Conservation (phyloP, 2,888 invertebrate species). For the Thecophora atra region DNA sequence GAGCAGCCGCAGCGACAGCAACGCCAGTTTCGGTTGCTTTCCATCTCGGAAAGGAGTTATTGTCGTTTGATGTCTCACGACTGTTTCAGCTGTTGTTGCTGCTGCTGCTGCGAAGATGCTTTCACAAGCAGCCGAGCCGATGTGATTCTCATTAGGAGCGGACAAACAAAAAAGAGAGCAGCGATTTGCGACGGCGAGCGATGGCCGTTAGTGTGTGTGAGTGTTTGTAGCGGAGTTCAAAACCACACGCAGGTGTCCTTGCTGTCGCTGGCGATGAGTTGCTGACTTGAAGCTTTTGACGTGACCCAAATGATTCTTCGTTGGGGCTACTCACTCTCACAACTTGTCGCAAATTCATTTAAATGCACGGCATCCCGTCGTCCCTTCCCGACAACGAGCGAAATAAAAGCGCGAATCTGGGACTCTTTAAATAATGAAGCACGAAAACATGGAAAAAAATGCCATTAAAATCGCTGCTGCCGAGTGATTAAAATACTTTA, state of each 20-base stretch:
- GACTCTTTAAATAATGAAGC: background rate
- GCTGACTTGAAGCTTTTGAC: too few species aligned
- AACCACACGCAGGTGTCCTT: too few species aligned
- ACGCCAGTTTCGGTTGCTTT: constrained; percentile 13
- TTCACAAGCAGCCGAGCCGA: constrained; percentile 5
- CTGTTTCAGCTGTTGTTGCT: constrained; percentile 11
- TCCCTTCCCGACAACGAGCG: background rate
- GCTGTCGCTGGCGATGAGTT: too few species aligned
- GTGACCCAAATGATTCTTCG: too few species aligned
- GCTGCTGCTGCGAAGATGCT: background rate
- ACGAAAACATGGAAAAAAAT: background rate
- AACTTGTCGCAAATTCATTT: too few species aligned
- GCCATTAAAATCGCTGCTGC: constrained; percentile 12
- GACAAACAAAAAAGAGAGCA: constrained; percentile 17
- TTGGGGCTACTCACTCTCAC: too few species aligned
- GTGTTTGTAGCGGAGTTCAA: too few species aligned
- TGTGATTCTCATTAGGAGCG: constrained; percentile 24
- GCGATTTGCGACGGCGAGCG: too few species aligned
- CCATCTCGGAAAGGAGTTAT: constrained; percentile 26
- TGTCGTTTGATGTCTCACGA: constrained; percentile 20
- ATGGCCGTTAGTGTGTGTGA: too few species aligned
- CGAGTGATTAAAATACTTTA: constrained; percentile 28
- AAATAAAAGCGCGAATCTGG: background rate
- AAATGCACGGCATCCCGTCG: background rate
- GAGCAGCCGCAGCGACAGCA: background rate